Conservation (phyloP, 1,140 invertebrate species). For the Drosophila seguyi region DNA sequence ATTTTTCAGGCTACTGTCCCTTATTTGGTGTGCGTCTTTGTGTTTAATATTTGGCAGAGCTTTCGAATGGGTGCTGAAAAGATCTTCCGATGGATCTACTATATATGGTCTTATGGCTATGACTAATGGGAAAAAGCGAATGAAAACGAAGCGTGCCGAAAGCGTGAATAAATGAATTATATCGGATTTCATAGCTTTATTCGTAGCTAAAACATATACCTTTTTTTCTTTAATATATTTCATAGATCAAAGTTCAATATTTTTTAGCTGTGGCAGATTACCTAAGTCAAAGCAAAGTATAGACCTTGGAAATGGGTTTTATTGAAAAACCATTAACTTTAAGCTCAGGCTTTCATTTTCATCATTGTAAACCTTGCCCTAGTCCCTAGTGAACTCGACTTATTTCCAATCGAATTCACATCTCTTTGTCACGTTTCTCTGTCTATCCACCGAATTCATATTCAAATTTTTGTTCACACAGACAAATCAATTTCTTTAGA, state of each 20-base stretch:
- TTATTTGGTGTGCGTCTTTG: conserved; percentile 13
- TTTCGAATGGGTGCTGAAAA: conserved; percentile 36
- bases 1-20: conserved; percentile 11
- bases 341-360: conserved; percentile 19
- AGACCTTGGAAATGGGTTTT: neutral
- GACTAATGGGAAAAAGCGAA: conserved; percentile 31
- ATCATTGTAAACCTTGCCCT: conserved; percentile 39
- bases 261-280: neutral
- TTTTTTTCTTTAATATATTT: no score
- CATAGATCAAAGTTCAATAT: neutral
- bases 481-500: conserved; percentile 56
- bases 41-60: conserved; percentile 18
- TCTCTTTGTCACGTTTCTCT: conserved; percentile 50
- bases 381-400: conserved; percentile 24
- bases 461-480: conserved; percentile 33
- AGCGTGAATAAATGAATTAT: conserved; percentile 23
- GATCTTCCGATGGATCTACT: conserved; percentile 13
- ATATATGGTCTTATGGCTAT: conserved; percentile 31
- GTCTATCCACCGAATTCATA: conserved; percentile 16
- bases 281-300: neutral
- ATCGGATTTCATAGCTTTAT: neutral
- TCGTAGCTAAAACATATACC: no score
- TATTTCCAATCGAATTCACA: conserved; percentile 19
- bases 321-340: conserved; percentile 6
- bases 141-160: conserved; percentile 39